These are phyloP conservation scores for Tenthredo mesomela DNA, from an alignment of 2,888 invertebrate species.

Conservation along the genomic window DNA sequence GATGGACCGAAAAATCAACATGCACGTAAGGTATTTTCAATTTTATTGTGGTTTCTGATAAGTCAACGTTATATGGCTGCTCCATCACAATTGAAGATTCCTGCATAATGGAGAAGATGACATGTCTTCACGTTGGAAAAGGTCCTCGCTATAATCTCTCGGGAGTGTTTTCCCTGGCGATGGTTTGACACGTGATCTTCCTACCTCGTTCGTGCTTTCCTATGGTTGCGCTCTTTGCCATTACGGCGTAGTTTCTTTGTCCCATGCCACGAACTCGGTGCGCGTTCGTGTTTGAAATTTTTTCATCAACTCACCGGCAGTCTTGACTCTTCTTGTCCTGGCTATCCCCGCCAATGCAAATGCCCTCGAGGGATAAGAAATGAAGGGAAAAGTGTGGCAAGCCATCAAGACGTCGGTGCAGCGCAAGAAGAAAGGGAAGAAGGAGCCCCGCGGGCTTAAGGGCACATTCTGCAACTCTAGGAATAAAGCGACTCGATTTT, in stretches of 20 bases:
- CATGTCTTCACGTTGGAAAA: not conserved
- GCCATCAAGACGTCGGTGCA: slow-evolving; percentile 36
- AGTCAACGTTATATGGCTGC: not conserved
- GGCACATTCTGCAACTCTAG: not conserved
- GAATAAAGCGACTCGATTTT: slow-evolving; percentile 23
- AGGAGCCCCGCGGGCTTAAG: slow-evolving; percentile 5
- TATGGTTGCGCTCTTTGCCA: not conserved
- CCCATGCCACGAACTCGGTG: slow-evolving; percentile 18
- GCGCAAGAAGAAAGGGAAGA: slow-evolving; percentile 9
- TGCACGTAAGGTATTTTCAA: not conserved
- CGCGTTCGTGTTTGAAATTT: slow-evolving; percentile 40
- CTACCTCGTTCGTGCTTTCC: not conserved
- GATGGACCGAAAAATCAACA: not conserved
- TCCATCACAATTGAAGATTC: not conserved
- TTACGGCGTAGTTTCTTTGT: slow-evolving; percentile 33
- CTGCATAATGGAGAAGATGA: not conserved
- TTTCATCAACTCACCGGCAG: slow-evolving; percentile 31
- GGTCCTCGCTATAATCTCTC: slow-evolving; percentile 2
- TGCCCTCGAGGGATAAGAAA: slow-evolving; percentile 40
- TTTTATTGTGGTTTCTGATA: not conserved
- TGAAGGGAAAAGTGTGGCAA: slow-evolving; percentile 35
- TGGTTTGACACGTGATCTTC: slow-evolving; percentile 15
- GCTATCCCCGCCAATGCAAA: slow-evolving; percentile 36
- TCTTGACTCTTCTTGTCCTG: slow-evolving; percentile 24
- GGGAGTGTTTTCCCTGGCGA: slow-evolving; percentile 15